phyloP scores from a whole-genome alignment of 2,888 invertebrate species.

The Anarsia innoxiella region DNA sequence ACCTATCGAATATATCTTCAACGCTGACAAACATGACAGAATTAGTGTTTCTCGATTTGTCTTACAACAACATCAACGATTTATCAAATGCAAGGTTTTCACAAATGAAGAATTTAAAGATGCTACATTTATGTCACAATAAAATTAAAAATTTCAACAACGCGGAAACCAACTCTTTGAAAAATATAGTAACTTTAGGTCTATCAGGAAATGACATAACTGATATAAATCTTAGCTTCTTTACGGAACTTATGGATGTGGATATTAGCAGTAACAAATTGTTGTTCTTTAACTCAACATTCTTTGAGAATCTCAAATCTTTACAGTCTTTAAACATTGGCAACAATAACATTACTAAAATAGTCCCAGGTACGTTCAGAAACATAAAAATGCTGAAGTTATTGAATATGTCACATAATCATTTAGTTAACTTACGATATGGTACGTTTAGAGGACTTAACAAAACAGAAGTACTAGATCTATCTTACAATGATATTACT shows the following conservation, averaged over 20 bases:
- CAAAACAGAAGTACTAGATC: constrained; percentile 45
- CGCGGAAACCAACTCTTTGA: constrained; percentile 34
- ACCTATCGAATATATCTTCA: constrained; percentile 29
- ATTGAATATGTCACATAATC: constrained; percentile 51
- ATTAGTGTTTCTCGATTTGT: constrained; percentile 41
- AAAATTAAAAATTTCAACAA: constrained; percentile 44
- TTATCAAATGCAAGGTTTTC: constrained; percentile 24
- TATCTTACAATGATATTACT: constrained; percentile 48
- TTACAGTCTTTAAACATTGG: constrained; percentile 51
- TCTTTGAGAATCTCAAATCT: constrained; percentile 36
- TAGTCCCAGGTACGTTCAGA: constrained; percentile 55
- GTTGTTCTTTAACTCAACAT: constrained; percentile 31
- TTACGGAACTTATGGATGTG: constrained; percentile 36
- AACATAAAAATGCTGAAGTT: constrained; percentile 43
- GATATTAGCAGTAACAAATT: constrained; percentile 47
- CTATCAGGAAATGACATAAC: constrained; percentile 44
- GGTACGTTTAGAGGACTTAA: constrained; percentile 54
- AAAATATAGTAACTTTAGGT: constrained; percentile 35
- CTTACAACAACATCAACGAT: constrained; percentile 37
- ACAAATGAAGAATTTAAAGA: constrained; percentile 34
- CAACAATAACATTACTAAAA: constrained; percentile 36
- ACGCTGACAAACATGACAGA: constrained; percentile 30
- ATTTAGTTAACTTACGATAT: constrained; percentile 40
- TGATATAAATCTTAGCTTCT: constrained; percentile 41
- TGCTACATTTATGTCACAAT: constrained; percentile 42